Percentiles rank a stretch among this genome's conserved stretches.
phyloP scores from a whole-genome alignment of 2,797 vertebrate genomes.

The Florisuga fusca region DNA sequence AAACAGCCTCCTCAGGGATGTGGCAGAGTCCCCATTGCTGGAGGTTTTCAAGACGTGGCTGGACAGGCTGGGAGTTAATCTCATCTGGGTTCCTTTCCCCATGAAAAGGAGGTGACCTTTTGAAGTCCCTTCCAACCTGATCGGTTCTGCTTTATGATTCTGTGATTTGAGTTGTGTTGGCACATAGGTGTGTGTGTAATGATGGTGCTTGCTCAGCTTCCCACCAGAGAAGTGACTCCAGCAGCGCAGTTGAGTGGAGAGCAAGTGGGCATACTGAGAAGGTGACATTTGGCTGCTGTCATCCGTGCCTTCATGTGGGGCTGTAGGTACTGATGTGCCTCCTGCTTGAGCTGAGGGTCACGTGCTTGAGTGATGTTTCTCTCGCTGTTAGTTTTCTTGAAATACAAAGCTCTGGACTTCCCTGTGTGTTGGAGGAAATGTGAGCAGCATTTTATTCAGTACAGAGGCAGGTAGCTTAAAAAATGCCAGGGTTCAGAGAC shows the following conservation, averaged over 20 bases:
- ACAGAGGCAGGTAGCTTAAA: not conserved
- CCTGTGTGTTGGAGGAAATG: not conserved
- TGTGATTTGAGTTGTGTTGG: not conserved
- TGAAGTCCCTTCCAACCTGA: not conserved
- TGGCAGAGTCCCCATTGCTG: rapidly evolving
- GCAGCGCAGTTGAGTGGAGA: rapidly evolving
- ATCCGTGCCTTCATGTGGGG: not conserved
- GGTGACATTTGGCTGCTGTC: not conserved
- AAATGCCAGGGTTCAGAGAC: not conserved
- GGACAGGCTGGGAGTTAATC: no score
- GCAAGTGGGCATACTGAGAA: rapidly evolving
- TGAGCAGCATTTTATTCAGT: not conserved
- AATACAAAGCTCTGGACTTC: not conserved
- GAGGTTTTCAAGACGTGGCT: not conserved
- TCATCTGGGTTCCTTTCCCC: not conserved
- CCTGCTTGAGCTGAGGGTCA: not conserved
- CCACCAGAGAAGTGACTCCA: rapidly evolving
- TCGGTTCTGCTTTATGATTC: not conserved
- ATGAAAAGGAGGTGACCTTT: not conserved
- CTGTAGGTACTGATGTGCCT: not conserved
- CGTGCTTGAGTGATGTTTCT: not conserved
- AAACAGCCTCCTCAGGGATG: not conserved
- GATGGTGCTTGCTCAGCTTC: not conserved
- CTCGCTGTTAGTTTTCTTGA: not conserved
- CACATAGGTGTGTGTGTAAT: rapidly evolving